These are phyloP conservation scores for Argopecten irradians DNA, from an alignment of 1,140 invertebrate species.

Conservation along the genomic window DNA sequence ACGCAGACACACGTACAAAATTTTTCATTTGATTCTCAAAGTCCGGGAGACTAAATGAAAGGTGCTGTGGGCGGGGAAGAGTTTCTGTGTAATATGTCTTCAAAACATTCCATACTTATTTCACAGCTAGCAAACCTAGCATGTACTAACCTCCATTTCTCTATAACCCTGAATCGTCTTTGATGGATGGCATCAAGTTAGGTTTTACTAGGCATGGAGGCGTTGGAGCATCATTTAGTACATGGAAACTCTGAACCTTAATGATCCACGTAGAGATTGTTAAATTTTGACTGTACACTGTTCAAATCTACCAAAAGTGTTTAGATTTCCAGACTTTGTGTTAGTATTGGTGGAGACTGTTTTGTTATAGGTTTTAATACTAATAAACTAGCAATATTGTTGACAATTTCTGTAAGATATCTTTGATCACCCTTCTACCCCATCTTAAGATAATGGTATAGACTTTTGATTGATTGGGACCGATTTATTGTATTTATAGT, in stretches of 20 bases:
- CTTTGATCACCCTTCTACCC: background rate
- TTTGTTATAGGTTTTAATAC: background rate
- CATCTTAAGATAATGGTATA: background rate
- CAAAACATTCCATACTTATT: slow-evolving; percentile 16
- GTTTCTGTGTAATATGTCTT: slow-evolving; percentile 11
- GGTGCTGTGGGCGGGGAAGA: background rate
- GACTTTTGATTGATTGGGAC: background rate
- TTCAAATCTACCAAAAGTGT: background rate
- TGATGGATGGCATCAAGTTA: background rate
- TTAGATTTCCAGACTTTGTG: no score
- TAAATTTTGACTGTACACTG: background rate
- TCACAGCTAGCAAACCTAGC: background rate
- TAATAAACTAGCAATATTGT: background rate
- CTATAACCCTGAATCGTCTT: background rate
- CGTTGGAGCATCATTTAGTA: slow-evolving; percentile 16
- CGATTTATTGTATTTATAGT: background rate
- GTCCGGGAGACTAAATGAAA: background rate
- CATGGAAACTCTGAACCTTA: slow-evolving; percentile 10
- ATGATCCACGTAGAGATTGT: background rate
- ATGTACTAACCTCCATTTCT: slow-evolving; percentile 7
- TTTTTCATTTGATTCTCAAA: slow-evolving; percentile 19
- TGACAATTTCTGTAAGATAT: background rate
- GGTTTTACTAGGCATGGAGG: background rate
- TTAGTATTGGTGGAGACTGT: background rate
- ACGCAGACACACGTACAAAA: background rate